Evolutionary conservation across 2,888 invertebrate species (phyloP).

Genomic region (Lutraria lutraria): DNA sequence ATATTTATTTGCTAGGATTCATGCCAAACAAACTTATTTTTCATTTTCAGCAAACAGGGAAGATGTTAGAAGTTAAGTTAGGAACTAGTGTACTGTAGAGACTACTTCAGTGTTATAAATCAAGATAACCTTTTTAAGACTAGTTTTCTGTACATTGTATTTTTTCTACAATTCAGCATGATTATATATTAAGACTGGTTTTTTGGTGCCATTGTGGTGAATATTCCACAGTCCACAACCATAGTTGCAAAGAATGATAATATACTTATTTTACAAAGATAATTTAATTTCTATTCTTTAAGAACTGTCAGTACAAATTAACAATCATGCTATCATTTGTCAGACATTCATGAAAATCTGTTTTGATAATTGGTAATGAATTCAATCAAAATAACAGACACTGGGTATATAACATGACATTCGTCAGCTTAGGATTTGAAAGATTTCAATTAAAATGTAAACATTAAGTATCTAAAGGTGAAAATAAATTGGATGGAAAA

Average conservation of each 20-base stretch:
- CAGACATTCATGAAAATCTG: not conserved
- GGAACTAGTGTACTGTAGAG: too few species aligned
- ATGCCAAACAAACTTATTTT: too few species aligned
- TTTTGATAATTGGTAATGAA: not conserved
- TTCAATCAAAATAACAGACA: not conserved
- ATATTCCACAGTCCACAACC: not conserved
- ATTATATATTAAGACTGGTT: too few species aligned
- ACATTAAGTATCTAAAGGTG: not conserved
- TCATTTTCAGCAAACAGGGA: too few species aligned
- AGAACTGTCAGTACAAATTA: not conserved
- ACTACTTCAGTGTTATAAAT: too few species aligned
- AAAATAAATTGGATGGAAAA: not conserved
- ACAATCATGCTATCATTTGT: not conserved
- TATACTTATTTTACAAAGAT: not conserved
- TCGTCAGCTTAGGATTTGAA: not conserved
- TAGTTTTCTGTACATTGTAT: too few species aligned
- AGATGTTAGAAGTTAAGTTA: too few species aligned
- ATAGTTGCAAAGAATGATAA: not conserved
- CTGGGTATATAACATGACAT: not conserved
- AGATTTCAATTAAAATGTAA: too few species aligned
- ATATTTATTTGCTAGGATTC: too few species aligned
- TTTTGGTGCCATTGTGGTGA: not conserved
- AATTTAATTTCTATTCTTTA: not conserved
- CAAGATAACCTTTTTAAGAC: too few species aligned
- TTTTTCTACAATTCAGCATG: too few species aligned